Conservation (phyloP, 1,140 invertebrate genomes). For the Latrodectus geometricus region DNA sequence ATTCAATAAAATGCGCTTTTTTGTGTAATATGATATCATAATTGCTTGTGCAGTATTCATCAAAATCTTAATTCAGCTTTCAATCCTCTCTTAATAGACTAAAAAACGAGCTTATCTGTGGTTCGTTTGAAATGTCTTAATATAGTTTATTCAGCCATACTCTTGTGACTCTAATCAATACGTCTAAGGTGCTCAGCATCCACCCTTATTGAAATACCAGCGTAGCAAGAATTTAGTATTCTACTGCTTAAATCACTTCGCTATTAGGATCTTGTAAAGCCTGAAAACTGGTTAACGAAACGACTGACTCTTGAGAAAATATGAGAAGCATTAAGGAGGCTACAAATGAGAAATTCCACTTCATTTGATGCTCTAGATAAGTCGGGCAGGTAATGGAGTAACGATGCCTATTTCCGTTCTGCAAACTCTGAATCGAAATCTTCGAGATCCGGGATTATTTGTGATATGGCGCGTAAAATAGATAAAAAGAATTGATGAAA, state of each 20-base stretch:
- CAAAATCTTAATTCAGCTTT: too few relatives aligned
- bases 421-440: conserved; percentile 28
- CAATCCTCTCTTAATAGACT: too few relatives aligned
- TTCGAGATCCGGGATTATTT: conserved; percentile 22
- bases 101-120: conserved; percentile 4
- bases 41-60: too few relatives aligned
- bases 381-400: conserved; percentile 49
- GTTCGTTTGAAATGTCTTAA: conserved; percentile 35
- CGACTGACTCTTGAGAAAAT: conserved; percentile 22
- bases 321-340: conserved; percentile 40
- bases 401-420: conserved; percentile 16
- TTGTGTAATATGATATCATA: too few relatives aligned
- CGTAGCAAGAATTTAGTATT: conserved; percentile 42
- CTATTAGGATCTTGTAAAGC: conserved; percentile 29
- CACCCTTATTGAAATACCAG: background rate
- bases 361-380: conserved; percentile 42
- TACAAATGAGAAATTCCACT: conserved; percentile 59
- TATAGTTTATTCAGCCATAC: conserved; percentile 30
- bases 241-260: conserved; percentile 50
- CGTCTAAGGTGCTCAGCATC: conserved; percentile 6
- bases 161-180: conserved; percentile 28
- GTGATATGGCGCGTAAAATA: background rate
- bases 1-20: too few relatives aligned
- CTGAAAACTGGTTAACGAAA: conserved; percentile 44
- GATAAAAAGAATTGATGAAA: background rate